Evolutionary conservation across 2,888 invertebrate species (phyloP), one percentile per base, ranked within the genome.

Genomic region (Oligia fasciuncula): DNA sequence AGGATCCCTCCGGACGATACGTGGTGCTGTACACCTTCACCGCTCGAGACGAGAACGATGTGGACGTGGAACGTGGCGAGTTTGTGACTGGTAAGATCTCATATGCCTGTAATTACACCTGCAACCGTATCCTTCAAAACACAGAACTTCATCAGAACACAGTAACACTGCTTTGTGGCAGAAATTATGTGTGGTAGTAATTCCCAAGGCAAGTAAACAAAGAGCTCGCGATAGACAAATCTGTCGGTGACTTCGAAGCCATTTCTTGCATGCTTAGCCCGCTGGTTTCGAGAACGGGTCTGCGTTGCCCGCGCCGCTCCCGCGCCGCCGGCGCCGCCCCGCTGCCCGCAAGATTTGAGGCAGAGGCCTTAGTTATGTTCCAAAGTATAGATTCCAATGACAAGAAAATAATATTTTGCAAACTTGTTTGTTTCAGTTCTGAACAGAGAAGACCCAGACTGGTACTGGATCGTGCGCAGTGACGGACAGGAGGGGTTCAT

Each of bases 401-500:
- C 54, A 54, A 54, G 9, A 23, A 57, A 23, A 57, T 60, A 60
- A n/a, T 60, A 60, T 60, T n/a, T 60, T n/a, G n/a, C n/a, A 60
- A 49, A 49, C 13, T 54, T 35, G 0, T 79, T 1, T 78, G 73
- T 95, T 96, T 51, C 91, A 97, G 99, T 99, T 23, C 95, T 99
- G 77, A 99, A 99, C 95, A 97, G 98, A 91, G 99, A 99, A 93
- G 99, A 99, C 95, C 98, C 99, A 0, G 99, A 99, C 94, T 99
- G 99, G 99, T 99, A 98, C 94, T 99, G 99, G 99, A 98, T 99
- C 75, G 98, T 99, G 63, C 97, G 99, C 88, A 98, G 98, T 88
- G 99, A 99, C 92, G 99, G 99, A 0, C 98, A 99, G 90, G 99
- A 99, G 95, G 99, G 99, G 1, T 99, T 99, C 94, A 99, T 99